These are phyloP conservation scores for Enteromius thamalakanensis DNA, from an alignment of 2,797 vertebrate species.

Conservation along the genomic window DNA sequence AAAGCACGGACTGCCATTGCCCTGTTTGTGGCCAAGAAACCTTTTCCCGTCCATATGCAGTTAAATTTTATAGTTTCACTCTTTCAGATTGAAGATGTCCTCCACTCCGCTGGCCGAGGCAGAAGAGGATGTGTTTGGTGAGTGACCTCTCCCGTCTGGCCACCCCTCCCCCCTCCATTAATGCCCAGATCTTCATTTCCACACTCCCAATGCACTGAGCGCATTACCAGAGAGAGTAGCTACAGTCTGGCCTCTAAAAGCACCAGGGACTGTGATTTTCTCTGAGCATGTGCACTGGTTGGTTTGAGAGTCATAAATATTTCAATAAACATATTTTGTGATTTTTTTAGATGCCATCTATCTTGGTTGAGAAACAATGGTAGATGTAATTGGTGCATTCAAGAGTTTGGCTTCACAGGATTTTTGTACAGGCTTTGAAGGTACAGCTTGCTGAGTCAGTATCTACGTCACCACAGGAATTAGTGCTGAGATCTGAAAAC, in stretches of 20 bases:
- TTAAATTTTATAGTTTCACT: not conserved
- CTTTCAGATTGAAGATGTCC: conserved; percentile 51
- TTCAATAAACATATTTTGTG: conserved; percentile 11
- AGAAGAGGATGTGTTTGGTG: conserved; percentile 62
- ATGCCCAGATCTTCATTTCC: conserved; percentile 39
- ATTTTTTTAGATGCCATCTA: conserved; percentile 1
- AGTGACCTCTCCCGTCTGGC: conserved; percentile 50
- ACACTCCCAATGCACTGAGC: conserved; percentile 50
- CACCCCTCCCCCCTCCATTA: conserved; percentile 47
- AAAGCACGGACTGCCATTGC: not conserved
- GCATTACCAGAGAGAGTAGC: conserved; percentile 44
- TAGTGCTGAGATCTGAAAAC: conserved; percentile 29
- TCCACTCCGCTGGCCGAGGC: conserved; percentile 56
- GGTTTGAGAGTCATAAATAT: conserved; percentile 26
- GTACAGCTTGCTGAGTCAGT: conserved; percentile 25
- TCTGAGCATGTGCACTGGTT: conserved; percentile 11
- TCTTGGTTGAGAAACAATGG: not conserved
- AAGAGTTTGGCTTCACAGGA: conserved; percentile 7
- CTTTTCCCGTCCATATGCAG: not conserved
- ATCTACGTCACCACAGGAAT: not conserved
- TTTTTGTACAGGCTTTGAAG: conserved; percentile 28
- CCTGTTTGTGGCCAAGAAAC: not conserved
- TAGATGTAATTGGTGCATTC: not conserved
- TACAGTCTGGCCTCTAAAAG: conserved; percentile 27
- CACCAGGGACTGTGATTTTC: not conserved